Conservation (phyloP, 2,888 invertebrate species). For the Frankliniella fusca region DNA sequence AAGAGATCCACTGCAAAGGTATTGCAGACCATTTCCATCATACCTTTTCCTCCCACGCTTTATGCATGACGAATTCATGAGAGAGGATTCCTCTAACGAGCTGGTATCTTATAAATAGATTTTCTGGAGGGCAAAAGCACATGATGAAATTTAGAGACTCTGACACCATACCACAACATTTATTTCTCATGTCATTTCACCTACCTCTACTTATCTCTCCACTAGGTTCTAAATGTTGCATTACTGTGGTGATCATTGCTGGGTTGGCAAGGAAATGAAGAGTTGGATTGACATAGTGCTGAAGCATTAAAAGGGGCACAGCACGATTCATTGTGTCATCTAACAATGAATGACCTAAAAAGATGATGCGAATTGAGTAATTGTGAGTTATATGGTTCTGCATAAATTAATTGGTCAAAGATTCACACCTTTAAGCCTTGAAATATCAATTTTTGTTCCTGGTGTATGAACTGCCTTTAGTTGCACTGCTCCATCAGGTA, state of each 20-base stretch:
- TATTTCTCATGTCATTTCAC: background rate
- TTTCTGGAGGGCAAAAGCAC: constrained; percentile 46
- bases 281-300: constrained; percentile 71
- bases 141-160: constrained; percentile 39
- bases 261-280: constrained; percentile 65
- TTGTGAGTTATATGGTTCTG: background rate
- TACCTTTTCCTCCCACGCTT: constrained; percentile 52
- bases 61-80: constrained; percentile 61
- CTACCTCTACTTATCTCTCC: constrained; percentile 45
- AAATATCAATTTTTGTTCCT: constrained; percentile 35
- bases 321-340: constrained; percentile 64
- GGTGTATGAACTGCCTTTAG: constrained; percentile 37
- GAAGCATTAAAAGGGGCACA: constrained; percentile 66
- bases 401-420: background rate
- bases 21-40: constrained; percentile 41
- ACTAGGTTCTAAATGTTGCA: constrained; percentile 42
- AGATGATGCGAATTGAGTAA: constrained; percentile 14
- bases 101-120: constrained; percentile 50
- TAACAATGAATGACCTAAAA: constrained; percentile 58
- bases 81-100: constrained; percentile 55
- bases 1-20: constrained; percentile 33
- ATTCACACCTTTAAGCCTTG: constrained; percentile 38
- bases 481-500: constrained; percentile 36
- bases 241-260: constrained; percentile 55
- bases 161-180: no score